Conservation (phyloP, 2,888 invertebrate species). For the Resseliella maxima region DNA sequence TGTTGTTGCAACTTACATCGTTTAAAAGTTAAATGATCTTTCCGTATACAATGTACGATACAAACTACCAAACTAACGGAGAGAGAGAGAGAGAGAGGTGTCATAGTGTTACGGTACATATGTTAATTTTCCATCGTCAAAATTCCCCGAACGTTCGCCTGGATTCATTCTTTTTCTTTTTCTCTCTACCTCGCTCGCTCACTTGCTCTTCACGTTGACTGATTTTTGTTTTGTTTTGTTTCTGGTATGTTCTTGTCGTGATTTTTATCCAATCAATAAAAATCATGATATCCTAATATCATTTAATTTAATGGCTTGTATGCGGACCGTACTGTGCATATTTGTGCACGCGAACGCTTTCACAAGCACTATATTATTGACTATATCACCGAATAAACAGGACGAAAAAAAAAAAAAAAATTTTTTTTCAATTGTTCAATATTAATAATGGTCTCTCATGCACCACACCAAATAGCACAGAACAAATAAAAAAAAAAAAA, state of each 20-base stretch:
- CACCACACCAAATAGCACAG: neutral
- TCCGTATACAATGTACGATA: neutral
- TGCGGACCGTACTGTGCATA: neutral
- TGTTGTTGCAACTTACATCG: constrained; percentile 8
- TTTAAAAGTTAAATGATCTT: constrained; percentile 48
- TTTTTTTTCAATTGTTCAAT: neutral
- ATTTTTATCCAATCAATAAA: constrained; percentile 48
- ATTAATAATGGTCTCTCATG: neutral
- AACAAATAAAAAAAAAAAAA: neutral
- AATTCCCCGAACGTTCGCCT: neutral
- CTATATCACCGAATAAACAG: neutral
- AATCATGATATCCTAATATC: constrained; percentile 45
- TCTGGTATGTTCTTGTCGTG: neutral
- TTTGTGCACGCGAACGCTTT: constrained; percentile 17
- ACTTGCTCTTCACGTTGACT: no score
- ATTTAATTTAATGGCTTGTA: constrained; percentile 36
- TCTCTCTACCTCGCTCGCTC: neutral
- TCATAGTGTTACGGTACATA: constrained; percentile 29
- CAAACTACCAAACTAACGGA: neutral
- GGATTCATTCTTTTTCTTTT: neutral
- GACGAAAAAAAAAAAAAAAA: neutral
- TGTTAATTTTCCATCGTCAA: constrained; percentile 20
- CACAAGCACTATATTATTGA: neutral
- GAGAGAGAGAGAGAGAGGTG: neutral
- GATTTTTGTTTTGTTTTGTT: no score